Conservation (phyloP, 2,888 invertebrate genomes). For the Limnephilus auricula region DNA sequence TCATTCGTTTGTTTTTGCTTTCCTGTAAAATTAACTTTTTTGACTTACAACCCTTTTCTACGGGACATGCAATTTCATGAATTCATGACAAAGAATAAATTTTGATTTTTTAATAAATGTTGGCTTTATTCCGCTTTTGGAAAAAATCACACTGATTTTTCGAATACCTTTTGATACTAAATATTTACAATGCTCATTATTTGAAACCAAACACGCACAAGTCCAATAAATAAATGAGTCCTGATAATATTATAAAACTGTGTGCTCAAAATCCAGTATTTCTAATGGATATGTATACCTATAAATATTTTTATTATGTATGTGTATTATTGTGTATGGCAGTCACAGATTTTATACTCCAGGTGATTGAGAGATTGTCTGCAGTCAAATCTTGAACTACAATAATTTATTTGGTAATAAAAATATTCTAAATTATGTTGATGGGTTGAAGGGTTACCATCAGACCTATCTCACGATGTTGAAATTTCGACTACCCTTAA, state of each 20-base stretch:
- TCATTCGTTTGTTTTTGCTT: too few species aligned
- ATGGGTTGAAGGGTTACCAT: too few species aligned
- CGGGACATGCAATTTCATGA: too few species aligned
- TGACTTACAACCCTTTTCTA: too few species aligned
- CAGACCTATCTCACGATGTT: not conserved
- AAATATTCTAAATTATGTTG: too few species aligned
- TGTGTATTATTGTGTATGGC: not conserved
- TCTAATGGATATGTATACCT: not conserved
- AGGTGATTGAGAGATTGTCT: not conserved
- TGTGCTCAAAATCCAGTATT: not conserved
- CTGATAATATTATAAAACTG: not conserved
- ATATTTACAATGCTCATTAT: not conserved
- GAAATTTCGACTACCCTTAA: not conserved
- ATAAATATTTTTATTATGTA: not conserved
- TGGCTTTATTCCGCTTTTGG: slow-evolving; percentile 26
- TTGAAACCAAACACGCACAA: not conserved
- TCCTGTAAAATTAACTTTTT: too few species aligned
- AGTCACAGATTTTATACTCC: not conserved
- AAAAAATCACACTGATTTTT: slow-evolving; percentile 26
- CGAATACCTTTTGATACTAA: not conserved
- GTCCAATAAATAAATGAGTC: not conserved
- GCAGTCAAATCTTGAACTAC: too few species aligned
- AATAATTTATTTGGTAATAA: too few species aligned
- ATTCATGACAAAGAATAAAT: not conserved
- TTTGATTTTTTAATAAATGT: not conserved